Evolutionary conservation across 23 tunicate genomes (phyloP), one percentile per base, ranked within the genome.

Genomic region (Clavelina lepadiformis): DNA sequence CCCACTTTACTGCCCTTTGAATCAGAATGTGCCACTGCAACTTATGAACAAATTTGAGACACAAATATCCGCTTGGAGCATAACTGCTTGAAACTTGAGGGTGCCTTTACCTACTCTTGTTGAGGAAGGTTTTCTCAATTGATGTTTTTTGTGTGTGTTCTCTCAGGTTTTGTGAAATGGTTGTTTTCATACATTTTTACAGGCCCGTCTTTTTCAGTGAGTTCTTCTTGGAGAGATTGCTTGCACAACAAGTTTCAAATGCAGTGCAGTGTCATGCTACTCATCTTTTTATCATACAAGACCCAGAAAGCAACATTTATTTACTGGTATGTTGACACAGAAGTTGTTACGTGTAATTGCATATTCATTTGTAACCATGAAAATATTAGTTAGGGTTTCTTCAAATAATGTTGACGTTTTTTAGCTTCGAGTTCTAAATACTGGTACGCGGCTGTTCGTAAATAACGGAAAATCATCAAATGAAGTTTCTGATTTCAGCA

Each of bases 191-290:
- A n/a, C 34, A 44, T 58, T 31, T 73, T 82, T 36, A 31, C 71
- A 84, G 93, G 82, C 93, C 93, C 67, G 54, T 84, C 74, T 84
- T 84, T 67, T 73, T 67, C 59, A 73, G 81, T 55, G 82, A 75
- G 56, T 84, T 84, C 41, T 76, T 76, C 64, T 78, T 84, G 36
- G 93, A 84, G 38, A 31, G 82, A 20, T 30, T 76, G 3, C 66
- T 84, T 28, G 93, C 82, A 4, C 79, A 70, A 33, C 78, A 84
- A 46, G 38, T 84, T 18, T 28, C 65, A 5, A 74, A 69, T 47
- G 82, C 80, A 29, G 78, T 76, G 6, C 50, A 62, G 33, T 28
- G 61, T 13, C 80, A 84, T 41, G 32, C 78, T 45, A 61, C 93
- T 2, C 75, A 62, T 51, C 22, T 66, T 73, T 63, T 84, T 33